Base-by-base conservation (phyloP, 2,888 invertebrate genomes). In the Alloscopus bannaensis region DNA sequence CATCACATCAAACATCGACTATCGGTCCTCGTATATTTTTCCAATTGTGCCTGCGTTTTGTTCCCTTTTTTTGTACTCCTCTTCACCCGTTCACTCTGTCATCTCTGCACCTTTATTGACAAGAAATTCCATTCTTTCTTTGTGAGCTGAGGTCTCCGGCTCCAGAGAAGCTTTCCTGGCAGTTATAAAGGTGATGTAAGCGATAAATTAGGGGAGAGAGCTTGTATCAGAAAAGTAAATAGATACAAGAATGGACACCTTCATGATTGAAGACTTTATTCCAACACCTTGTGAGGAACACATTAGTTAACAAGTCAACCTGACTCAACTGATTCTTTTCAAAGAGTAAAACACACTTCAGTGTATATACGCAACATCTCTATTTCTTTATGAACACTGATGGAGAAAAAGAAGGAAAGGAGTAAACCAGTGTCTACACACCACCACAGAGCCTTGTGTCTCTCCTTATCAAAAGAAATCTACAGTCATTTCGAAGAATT, bases 81-180 rank as follows among this genome's bases (percentile, higher is more conserved):
- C 18, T 65, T 76, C 76, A 55, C 52, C 40, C 57, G n/a, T n/a
- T n/a, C n/a, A n/a, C 11, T 26, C 26, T 69, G 64, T 77, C 70
- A 64, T 70, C 70, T 64, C 64, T n/a, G 40, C 77, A 77, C 70
- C 77, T 70, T 77, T 77, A 64, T 77, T 36, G 36, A 36, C 36
- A 36, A 36, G 8, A 66, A 70, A 45, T 42, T 42, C 59, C 42
- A 40, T 70, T 47, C 28, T 47, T 18, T 70, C 26, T 18, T 59
- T 31, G n/a, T 26, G 4, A n/a, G n/a, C n/a, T n/a, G n/a, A n/a
- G n/a, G n/a, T n/a, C n/a, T n/a, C n/a, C n/a, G n/a, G n/a, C n/a
- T n/a, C n/a, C n/a, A n/a, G n/a, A n/a, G n/a, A n/a, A n/a, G n/a
- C n/a, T n/a, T n/a, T n/a, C n/a, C n/a, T n/a, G n/a, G n/a, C n/a